Evolutionary conservation across 2,888 invertebrate species (phyloP).

Genomic region (Palloptera scutellata): DNA sequence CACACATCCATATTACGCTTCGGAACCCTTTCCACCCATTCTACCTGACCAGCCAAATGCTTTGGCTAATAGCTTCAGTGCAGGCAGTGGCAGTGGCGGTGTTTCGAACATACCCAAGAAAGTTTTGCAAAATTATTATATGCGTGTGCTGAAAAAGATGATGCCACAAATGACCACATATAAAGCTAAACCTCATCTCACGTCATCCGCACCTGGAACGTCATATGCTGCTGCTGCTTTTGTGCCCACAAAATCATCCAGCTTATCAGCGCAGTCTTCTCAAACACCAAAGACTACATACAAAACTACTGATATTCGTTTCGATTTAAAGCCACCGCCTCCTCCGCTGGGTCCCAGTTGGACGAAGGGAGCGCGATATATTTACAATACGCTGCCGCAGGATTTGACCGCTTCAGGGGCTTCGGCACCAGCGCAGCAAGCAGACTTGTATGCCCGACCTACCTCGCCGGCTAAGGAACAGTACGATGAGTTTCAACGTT

Average conservation of each 20-base stretch:
- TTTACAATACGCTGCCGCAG: constrained; percentile 56
- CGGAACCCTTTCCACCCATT: not conserved
- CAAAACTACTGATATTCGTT: constrained; percentile 51
- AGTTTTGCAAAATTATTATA: constrained; percentile 54
- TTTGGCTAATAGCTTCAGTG: constrained; percentile 26
- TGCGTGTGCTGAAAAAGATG: constrained; percentile 55
- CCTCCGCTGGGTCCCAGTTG: constrained; percentile 47
- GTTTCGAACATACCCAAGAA: constrained; percentile 50
- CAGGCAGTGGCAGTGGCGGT: constrained; percentile 1
- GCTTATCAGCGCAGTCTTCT: constrained; percentile 12
- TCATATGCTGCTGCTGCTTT: not conserved
- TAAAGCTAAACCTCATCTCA: constrained; percentile 30
- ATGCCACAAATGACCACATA: constrained; percentile 47
- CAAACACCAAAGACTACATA: constrained; percentile 32
- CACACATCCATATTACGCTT: not conserved
- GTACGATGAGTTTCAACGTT: constrained; percentile 56
- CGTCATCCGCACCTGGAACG: constrained; percentile 22
- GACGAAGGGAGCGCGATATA: constrained; percentile 54
- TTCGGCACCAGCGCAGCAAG: constrained; percentile 67
- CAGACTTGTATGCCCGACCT: constrained; percentile 55
- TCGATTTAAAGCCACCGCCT: constrained; percentile 54
- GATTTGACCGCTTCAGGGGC: constrained; percentile 50
- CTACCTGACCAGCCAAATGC: constrained; percentile 44
- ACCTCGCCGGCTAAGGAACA: constrained; percentile 66
- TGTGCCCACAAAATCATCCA: not conserved